Conservation (phyloP, 2,113 vertebrate genomes). For the Tachuris rubrigastra region DNA sequence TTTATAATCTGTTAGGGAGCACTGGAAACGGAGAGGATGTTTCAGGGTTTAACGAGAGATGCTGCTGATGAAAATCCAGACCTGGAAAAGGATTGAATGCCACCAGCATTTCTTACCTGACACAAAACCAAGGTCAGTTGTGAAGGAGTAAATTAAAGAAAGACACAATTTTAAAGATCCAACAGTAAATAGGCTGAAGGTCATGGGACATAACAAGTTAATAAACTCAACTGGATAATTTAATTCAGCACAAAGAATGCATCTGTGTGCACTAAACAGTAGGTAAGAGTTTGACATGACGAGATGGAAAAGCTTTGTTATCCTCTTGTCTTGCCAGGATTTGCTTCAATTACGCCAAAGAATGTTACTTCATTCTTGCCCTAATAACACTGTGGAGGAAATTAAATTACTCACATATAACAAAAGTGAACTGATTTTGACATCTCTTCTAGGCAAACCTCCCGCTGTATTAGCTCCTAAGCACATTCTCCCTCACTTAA, state of each 20-base stretch:
- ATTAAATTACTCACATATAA: constrained; percentile 68
- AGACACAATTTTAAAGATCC: neutral
- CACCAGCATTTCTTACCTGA: neutral
- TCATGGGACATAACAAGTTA: constrained; percentile 28
- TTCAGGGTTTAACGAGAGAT: neutral
- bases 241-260: neutral
- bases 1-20: neutral
- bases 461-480: constrained; percentile 23
- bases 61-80: neutral
- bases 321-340: constrained; percentile 50
- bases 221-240: constrained; percentile 35
- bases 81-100: neutral
- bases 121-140: neutral
- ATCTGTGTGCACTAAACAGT: neutral
- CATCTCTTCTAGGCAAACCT: constrained; percentile 58
- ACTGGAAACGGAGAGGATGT: neutral
- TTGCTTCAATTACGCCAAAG: constrained; percentile 60
- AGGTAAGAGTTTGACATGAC: constrained; percentile 19
- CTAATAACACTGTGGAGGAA: constrained; percentile 66
- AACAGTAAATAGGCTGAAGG: constrained; percentile 35
- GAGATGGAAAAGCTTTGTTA: constrained; percentile 47
- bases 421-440: constrained; percentile 64
- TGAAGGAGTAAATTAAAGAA: neutral
- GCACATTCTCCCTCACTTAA: constrained; percentile 42
- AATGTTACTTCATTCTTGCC: constrained; percentile 60